Evolutionary conservation across 2,888 invertebrate species (phyloP).

Genomic region (Trisateles emortualis): DNA sequence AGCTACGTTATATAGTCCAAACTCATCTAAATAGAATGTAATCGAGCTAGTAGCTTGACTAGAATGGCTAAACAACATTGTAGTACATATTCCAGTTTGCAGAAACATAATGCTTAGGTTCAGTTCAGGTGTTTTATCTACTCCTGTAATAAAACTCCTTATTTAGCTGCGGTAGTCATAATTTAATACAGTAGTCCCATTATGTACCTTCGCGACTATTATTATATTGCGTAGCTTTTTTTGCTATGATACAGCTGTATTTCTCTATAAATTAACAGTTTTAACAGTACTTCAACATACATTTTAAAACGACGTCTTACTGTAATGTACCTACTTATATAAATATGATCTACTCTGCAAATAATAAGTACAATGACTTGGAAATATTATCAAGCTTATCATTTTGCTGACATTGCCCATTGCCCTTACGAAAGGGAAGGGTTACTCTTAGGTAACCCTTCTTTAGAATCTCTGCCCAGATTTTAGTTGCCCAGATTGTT

Average conservation of each 20-base stretch:
- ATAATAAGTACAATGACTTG: no score
- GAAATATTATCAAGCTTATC: no score
- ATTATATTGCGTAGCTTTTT: not conserved
- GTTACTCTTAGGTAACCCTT: no score
- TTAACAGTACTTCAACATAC: conserved; percentile 3
- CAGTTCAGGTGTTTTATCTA: not conserved
- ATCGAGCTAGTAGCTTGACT: conserved; percentile 35
- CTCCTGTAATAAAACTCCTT: not conserved
- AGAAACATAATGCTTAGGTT: conserved; percentile 17
- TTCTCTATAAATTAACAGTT: not conserved
- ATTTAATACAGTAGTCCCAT: not conserved
- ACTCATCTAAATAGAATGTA: conserved; percentile 37
- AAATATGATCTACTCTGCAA: no score
- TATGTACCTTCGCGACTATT: no score
- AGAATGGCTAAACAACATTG: conserved; percentile 24
- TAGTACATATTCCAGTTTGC: conserved; percentile 12
- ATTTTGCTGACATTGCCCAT: no score
- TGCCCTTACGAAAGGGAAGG: no score
- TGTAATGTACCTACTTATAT: not conserved
- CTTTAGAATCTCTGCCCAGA: no score
- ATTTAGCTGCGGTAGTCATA: not conserved
- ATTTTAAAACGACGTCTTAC: not conserved
- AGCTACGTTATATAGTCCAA: conserved; percentile 25
- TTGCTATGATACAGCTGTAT: not conserved
- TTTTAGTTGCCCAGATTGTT: no score